Evolutionary conservation across 2,888 invertebrate species (phyloP), one percentile per base, ranked within the genome.

Genomic region (Cremastinae sp.): DNA sequence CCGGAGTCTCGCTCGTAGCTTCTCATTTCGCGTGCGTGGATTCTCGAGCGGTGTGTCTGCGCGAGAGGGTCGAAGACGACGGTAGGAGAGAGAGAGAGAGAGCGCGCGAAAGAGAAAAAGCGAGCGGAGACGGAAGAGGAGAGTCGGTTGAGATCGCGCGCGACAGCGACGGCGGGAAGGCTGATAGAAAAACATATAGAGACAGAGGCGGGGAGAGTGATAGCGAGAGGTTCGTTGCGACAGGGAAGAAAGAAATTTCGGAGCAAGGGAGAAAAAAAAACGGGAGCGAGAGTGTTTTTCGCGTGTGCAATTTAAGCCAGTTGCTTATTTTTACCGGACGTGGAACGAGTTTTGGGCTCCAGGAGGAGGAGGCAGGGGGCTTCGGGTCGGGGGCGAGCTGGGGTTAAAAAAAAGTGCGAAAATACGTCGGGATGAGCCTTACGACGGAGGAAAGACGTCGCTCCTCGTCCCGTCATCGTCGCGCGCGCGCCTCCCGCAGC

Each of bases 111-210:
- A 28, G 45, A 75, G 72, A 62, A 12, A 53, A 36, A 20, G 53
- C 28, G 41, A 51, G 53, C 66, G 47, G 43, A 22, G 58, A 58
- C 51, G 56, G 49, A 5, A 28, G 28, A 28, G 28, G 28, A 28
- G 28, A 28, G 28, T 28, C 28, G 28, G 28, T 28, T 28, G 28
- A 28, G 28, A 28, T 28, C 28, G 28, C 28, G 28, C 28, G 2
- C 5, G 28, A 28, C 28, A 28, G 54, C 16, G 54, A 54, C 65
- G 45, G 54, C 65, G 45, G 54, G 28, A 66, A 66, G 54, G 54
- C 54, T 53, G 65, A 34, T 45, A 36, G 81, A 74, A 77, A 66
- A 79, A 74, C 71, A 54, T 62, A 78, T 78, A 75, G 22, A 45
- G 51, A 16, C 12, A 36, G 64, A n/a, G 22, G 36, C 34, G 51